Percentiles rank a stretch among this genome's conserved stretches.
These are phyloP conservation scores for Diachasmimorpha longicaudata DNA, from an alignment of 1,140 invertebrate genomes.

Conservation along the genomic window DNA sequence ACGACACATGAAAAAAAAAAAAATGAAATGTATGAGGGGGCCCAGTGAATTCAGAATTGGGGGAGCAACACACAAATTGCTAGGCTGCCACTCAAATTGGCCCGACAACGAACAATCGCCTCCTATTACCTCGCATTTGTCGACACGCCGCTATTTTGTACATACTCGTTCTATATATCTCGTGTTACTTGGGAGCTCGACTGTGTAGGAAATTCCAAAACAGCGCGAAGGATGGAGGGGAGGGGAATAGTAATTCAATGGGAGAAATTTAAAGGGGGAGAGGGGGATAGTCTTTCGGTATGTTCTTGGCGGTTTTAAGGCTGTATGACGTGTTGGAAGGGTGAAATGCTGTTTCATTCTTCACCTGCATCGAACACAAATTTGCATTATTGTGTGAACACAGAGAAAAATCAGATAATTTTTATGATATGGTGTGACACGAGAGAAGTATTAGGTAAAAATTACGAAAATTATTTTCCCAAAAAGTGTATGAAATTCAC, in stretches of 20 bases:
- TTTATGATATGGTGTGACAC: too few relatives aligned
- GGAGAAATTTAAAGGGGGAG: neutral
- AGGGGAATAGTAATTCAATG: neutral
- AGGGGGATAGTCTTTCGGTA: neutral
- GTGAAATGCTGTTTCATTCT: neutral
- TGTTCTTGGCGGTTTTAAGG: neutral
- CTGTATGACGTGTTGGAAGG: neutral
- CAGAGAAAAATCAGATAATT: too few relatives aligned
- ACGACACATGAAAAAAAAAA: conserved; percentile 9
- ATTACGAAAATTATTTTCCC: too few relatives aligned
- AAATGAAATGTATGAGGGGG: conserved; percentile 11
- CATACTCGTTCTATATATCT: conserved; percentile 26
- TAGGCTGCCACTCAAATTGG: conserved; percentile 61
- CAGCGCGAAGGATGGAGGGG: neutral
- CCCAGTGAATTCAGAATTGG: conserved; percentile 13
- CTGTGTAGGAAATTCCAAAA: neutral
- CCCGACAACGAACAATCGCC: conserved; percentile 59
- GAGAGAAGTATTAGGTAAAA: too few relatives aligned
- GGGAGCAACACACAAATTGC: conserved; percentile 46
- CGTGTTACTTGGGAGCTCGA: conserved; percentile 34
- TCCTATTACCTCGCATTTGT: conserved; percentile 61
- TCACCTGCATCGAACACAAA: neutral
- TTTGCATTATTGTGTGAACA: neutral
- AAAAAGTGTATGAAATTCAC: too few relatives aligned
- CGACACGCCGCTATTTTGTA: conserved; percentile 36